Evolutionary conservation across 2,113 vertebrate genomes (phyloP).

Genomic region (Cynopterus brachyotis): DNA sequence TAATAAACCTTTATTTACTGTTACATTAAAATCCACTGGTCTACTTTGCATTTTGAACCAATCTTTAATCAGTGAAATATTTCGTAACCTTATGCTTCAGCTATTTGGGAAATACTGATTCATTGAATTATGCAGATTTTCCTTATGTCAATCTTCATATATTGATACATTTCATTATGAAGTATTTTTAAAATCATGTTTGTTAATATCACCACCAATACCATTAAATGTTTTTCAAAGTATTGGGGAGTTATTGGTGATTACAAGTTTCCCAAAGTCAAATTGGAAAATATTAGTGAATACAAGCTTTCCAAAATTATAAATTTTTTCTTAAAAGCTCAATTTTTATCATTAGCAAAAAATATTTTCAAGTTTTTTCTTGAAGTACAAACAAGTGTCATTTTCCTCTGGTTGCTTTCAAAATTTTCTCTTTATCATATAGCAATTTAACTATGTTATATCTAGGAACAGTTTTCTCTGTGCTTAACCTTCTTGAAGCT

Average conservation of each 20-base stretch:
- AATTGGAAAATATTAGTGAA: neutral
- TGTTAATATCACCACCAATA: neutral
- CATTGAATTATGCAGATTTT: neutral
- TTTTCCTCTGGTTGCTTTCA: neutral
- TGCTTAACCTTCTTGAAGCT: neutral
- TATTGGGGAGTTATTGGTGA: neutral
- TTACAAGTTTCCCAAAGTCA: neutral
- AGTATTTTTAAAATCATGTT: neutral
- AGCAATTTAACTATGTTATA: neutral
- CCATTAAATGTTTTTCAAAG: neutral
- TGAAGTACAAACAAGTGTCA: neutral
- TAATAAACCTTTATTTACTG: neutral
- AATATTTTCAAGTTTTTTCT: neutral
- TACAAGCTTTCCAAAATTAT: neutral
- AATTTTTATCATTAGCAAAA: neutral
- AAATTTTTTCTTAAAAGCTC: neutral
- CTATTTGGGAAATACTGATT: neutral
- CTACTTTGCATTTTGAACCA: neutral
- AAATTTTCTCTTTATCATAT: neutral
- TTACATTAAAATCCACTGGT: neutral
- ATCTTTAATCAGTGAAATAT: neutral
- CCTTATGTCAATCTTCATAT: neutral
- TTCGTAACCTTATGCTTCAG: neutral
- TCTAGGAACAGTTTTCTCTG: neutral
- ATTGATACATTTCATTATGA: neutral